A percentile compares a stretch with the other conserved stretches of the same genome.
phyloP scores from a whole-genome alignment of 2,888 invertebrate genomes.

The Sialis lutaria region DNA sequence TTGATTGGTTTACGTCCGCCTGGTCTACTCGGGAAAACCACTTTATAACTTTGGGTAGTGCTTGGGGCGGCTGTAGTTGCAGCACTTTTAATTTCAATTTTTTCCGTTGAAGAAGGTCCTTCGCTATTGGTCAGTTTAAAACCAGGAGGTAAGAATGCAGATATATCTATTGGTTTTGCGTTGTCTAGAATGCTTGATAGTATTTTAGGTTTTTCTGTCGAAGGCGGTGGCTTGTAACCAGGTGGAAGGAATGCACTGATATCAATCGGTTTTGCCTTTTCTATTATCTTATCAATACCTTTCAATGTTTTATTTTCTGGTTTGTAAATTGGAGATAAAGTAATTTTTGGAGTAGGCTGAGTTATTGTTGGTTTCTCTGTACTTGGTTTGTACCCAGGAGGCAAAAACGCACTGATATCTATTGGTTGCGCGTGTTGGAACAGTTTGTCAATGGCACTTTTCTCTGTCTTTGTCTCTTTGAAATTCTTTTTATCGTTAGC shows the following conservation, averaged over 20 bases:
- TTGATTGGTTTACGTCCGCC: constrained; percentile 40
- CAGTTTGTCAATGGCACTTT: constrained; percentile 7
- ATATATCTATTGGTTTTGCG: constrained; percentile 27
- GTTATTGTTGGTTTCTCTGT: constrained; percentile 9
- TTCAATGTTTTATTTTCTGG: constrained; percentile 22
- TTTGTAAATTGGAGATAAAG: constrained; percentile 26
- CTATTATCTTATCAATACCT: constrained; percentile 22
- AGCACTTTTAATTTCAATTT: constrained; percentile 10
- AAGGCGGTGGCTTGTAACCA: constrained; percentile 32
- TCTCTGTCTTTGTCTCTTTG: background rate
- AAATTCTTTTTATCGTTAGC: background rate
- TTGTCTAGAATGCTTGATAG: constrained; percentile 10
- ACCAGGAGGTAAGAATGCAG: constrained; percentile 44
- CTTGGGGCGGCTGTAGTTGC: constrained; percentile 29
- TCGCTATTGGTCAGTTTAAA: constrained; percentile 22
- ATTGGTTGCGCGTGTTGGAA: constrained; percentile 16
- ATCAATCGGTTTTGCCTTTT: constrained; percentile 22
- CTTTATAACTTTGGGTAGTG: constrained; percentile 29
- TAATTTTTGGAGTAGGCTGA: background rate
- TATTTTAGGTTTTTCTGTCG: constrained; percentile 9
- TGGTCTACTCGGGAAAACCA: constrained; percentile 66
- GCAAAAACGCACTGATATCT: constrained; percentile 41
- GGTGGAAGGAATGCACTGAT: constrained; percentile 42
- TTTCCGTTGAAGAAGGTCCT: constrained; percentile 9
- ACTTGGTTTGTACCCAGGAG: constrained; percentile 38